Evolutionary conservation across 2,113 vertebrate genomes (phyloP).

Genomic region (Cyprinodon variegatus): DNA sequence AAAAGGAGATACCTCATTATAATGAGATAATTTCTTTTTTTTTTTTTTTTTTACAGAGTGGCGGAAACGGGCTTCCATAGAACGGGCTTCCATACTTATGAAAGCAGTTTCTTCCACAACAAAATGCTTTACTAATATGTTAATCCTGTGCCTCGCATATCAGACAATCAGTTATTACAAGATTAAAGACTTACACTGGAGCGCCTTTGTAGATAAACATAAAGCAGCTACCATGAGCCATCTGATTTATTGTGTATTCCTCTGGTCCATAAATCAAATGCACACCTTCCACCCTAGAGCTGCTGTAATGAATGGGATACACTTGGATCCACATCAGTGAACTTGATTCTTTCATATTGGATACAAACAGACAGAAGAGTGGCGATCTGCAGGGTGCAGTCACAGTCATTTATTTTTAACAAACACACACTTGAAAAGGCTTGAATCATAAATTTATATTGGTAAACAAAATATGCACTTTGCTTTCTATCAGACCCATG

Average conservation of each 20-base stretch:
- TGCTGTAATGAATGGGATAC: constrained; percentile 31
- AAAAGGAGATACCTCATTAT: too few relatives aligned
- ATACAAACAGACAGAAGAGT: neutral
- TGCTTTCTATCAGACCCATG: neutral
- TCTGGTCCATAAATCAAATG: constrained; percentile 28
- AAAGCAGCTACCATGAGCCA: neutral
- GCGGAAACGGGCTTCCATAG: too few relatives aligned
- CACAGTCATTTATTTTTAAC: constrained; percentile 15
- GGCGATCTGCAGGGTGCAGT: constrained; percentile 15
- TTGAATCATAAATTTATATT: too few relatives aligned
- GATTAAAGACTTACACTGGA: neutral
- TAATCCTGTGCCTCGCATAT: too few relatives aligned
- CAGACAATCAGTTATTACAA: neutral
- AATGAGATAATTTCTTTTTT: too few relatives aligned
- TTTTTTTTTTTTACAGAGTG: too few relatives aligned
- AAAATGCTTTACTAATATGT: neutral
- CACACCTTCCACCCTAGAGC: neutral
- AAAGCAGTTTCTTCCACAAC: neutral
- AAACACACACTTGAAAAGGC: neutral
- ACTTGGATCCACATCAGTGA: constrained; percentile 29
- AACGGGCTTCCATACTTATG: neutral
- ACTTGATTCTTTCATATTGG: constrained; percentile 30
- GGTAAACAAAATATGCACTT: neutral
- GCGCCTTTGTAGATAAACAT: neutral
- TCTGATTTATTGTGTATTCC: constrained; percentile 4